These are phyloP conservation scores for Kryphioiulus occultus DNA, from an alignment of 2,888 invertebrate genomes.

Conservation along the genomic window DNA sequence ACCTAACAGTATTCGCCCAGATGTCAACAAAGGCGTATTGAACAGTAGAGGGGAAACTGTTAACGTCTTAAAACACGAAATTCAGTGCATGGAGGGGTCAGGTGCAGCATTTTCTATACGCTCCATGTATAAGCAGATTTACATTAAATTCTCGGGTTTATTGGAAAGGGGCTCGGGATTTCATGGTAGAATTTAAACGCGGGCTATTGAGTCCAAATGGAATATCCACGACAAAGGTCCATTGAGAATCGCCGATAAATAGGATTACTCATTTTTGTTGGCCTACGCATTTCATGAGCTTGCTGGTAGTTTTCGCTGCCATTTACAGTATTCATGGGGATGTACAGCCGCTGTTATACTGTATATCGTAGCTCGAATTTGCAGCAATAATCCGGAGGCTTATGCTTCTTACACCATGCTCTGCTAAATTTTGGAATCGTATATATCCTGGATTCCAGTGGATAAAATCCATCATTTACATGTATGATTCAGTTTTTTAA, in stretches of 20 bases:
- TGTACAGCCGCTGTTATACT: too few species aligned
- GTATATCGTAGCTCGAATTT: too few species aligned
- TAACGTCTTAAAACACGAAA: neutral
- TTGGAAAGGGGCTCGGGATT: neutral
- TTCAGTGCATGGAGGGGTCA: neutral
- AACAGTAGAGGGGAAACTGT: neutral
- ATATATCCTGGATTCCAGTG: too few species aligned
- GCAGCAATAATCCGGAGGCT: too few species aligned
- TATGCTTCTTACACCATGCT: too few species aligned
- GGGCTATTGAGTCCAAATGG: neutral
- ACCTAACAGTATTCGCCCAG: neutral
- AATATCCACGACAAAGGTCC: slow-evolving; percentile 26
- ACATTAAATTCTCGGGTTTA: neutral
- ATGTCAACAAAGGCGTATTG: neutral
- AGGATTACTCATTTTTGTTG: slow-evolving; percentile 8
- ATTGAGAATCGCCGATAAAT: slow-evolving; percentile 8
- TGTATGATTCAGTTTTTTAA: too few species aligned
- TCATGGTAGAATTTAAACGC: neutral
- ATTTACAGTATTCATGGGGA: neutral
- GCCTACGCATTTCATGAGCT: neutral
- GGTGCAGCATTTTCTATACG: neutral
- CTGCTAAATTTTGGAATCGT: too few species aligned
- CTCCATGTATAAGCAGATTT: neutral
- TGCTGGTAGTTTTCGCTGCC: neutral
- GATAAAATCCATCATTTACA: too few species aligned